phyloP scores from a whole-genome alignment of 2,797 vertebrate species.

The Microtus agrestis region DNA sequence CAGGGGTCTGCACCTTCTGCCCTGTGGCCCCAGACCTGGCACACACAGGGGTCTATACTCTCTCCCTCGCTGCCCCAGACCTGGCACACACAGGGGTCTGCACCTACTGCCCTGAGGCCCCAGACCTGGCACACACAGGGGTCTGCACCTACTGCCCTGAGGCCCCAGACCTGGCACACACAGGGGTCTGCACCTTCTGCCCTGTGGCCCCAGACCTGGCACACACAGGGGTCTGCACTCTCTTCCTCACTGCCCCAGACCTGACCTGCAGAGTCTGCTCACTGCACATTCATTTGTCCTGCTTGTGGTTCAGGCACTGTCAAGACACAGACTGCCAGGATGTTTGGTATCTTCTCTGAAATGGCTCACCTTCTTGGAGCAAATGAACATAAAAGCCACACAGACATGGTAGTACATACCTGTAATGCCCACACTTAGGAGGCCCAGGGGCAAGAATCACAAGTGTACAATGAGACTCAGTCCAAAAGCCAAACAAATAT shows the following conservation, averaged over 20 bases:
- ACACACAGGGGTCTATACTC: too few relatives aligned
- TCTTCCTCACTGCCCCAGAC: neutral
- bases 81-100: too few relatives aligned
- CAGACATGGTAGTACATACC: neutral
- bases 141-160: fast-evolving
- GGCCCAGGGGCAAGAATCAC: neutral
- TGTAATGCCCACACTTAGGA: neutral
- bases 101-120: neutral
- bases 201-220: fast-evolving
- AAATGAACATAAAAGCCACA: neutral
- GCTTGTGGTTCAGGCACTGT: neutral
- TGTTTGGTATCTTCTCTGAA: neutral
- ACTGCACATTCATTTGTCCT: neutral
- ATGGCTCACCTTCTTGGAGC: neutral
- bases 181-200: too few relatives aligned
- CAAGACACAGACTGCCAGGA: neutral
- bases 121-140: neutral
- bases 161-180: too few relatives aligned
- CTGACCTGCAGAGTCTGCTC: neutral
- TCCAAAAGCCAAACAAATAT: neutral
- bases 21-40: too few relatives aligned
- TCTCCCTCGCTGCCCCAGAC: fast-evolving
- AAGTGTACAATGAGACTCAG: neutral
- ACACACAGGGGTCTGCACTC: too few relatives aligned
- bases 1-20: too few relatives aligned